Base-by-base conservation (phyloP, 2,888 invertebrate species). In the Drosophila stalkeri region DNA sequence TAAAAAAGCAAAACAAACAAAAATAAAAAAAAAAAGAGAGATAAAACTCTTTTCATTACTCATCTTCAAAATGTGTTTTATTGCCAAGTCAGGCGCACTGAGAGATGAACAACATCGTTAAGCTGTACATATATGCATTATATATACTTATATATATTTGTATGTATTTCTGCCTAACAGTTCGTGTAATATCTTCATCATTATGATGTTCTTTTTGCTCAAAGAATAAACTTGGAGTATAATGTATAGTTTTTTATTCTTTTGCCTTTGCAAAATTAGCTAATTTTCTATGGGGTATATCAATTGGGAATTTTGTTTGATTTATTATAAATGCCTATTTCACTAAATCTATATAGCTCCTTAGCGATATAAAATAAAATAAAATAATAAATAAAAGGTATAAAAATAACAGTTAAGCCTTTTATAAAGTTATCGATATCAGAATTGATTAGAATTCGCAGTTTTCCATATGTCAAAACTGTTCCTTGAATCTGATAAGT, bases 41-140 rank as follows among this genome's bases (percentile, higher is more conserved):
- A 67, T 14, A 56, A 66, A 67, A 66, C 67, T 66, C 43, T 61
- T 51, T 69, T 70, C 73, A 76, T 77, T 77, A 62, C 70, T 78
- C 70, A 77, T 64, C 78, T 51, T 60, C 63, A 60, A 44, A 65
- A 51, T 60, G 59, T 31, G 43, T 72, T 72, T 75, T 71, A 65
- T 63, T 49, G 78, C 65, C 77, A 64, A 77, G 74, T 77, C 76
- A 77, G 74, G 47, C 62, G 68, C 63, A 65, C 47, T 47, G 55
- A 64, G 68, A 64, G 61, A 11, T 69, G 62, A 64, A 69, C 55
- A 76, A 76, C 62, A 73, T 77, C 51, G 60, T 77, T 73, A 75
- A 43, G 35, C 33, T 41, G 20, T 51, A 51, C 14, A 33, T 51
- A 33, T 31, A 49, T 11, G n/a, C 12, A 46, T 0, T 33, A 51